Evolutionary conservation across 2,888 invertebrate species (phyloP).

Genomic region (Thereva unica): DNA sequence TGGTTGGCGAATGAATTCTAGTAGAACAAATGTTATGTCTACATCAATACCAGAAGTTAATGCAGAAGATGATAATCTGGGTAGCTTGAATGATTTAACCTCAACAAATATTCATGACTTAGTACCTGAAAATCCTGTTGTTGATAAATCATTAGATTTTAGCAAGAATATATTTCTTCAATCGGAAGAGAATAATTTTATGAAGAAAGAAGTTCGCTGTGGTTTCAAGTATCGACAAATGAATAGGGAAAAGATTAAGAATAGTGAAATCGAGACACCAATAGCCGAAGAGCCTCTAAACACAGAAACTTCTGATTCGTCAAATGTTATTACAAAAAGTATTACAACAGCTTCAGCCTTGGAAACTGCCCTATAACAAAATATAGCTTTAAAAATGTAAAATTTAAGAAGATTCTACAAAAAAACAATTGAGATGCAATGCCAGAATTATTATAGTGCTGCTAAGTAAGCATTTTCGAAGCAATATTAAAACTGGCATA

Average conservation of each 20-base stretch:
- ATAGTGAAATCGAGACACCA: background rate
- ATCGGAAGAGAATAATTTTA: conserved; percentile 58
- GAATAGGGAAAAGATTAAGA: conserved; percentile 13
- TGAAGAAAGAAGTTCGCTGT: conserved; percentile 53
- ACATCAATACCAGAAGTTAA: conserved; percentile 83
- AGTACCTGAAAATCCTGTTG: conserved; percentile 42
- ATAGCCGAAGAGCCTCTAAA: background rate
- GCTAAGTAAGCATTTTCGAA: too few relatives aligned
- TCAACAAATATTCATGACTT: conserved; percentile 8
- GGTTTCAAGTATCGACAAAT: conserved; percentile 11
- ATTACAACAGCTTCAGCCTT: conserved; percentile 27
- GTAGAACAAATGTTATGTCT: conserved; percentile 80
- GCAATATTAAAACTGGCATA: too few relatives aligned
- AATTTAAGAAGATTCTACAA: conserved; percentile 2
- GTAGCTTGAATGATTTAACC: conserved; percentile 63
- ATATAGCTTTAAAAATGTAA: background rate
- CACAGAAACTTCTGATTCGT: background rate
- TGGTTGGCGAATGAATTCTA: conserved; percentile 74
- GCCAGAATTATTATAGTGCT: too few relatives aligned
- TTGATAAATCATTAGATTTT: conserved; percentile 51
- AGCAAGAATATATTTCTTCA: conserved; percentile 57
- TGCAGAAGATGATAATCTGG: conserved; percentile 73
- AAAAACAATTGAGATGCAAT: too few relatives aligned
- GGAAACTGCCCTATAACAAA: conserved; percentile 31
- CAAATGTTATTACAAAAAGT: conserved; percentile 18